These are phyloP conservation scores for Cylloceria caligata DNA, from an alignment of 2,888 invertebrate genomes.

Conservation along the genomic window DNA sequence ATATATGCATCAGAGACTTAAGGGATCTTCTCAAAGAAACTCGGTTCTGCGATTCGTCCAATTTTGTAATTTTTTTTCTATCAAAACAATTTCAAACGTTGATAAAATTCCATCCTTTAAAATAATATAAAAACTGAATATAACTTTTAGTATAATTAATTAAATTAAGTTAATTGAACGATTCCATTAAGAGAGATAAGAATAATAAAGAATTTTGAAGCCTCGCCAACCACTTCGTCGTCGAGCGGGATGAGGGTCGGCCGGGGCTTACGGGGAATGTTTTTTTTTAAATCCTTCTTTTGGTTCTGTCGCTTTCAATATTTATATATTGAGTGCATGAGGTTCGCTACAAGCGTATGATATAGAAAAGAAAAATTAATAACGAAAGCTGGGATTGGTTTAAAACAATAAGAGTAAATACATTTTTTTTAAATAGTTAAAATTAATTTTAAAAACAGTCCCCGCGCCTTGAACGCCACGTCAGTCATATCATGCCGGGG, in stretches of 20 bases:
- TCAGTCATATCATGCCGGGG: conserved; percentile 60
- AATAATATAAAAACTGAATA: neutral
- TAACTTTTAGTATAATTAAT: neutral
- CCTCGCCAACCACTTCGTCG: conserved; percentile 69
- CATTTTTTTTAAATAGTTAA: neutral
- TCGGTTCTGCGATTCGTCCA: too few relatives aligned
- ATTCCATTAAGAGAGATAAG: conserved; percentile 21
- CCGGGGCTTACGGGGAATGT: conserved; percentile 70
- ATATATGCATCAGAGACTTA: too few relatives aligned
- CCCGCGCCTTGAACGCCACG: conserved; percentile 51
- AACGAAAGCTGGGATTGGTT: conserved; percentile 21
- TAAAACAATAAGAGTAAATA: conserved; percentile 13
- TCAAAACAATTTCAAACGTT: neutral
- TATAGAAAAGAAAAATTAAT: conserved; percentile 13
- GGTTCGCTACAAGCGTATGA: conserved; percentile 41
- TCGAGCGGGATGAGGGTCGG: conserved; percentile 38
- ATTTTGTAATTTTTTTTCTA: neutral
- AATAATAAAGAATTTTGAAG: neutral
- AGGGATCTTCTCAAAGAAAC: too few relatives aligned
- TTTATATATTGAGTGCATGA: conserved; percentile 5
- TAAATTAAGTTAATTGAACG: neutral
- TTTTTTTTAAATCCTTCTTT: conserved; percentile 41
- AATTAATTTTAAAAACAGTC: conserved; percentile 44
- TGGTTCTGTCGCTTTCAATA: conserved; percentile 1
- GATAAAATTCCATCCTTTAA: neutral